Conservation (phyloP, 2,113 vertebrate genomes). For the Gavia stellata region DNA sequence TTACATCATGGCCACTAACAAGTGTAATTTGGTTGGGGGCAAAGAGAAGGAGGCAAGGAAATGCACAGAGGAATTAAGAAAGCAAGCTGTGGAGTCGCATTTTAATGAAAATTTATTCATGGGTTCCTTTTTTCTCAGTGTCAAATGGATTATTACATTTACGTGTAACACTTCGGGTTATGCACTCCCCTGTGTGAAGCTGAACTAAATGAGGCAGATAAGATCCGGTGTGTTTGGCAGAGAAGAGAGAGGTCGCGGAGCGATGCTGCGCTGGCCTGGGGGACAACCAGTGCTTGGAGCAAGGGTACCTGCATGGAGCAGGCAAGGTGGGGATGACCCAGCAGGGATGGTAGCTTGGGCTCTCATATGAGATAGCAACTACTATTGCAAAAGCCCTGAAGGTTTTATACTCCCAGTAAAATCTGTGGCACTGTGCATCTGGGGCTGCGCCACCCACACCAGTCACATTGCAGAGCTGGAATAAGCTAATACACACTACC, state of each 20-base stretch:
- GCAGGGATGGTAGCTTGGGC: not conserved
- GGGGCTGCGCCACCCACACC: not conserved
- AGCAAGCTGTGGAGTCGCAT: not conserved
- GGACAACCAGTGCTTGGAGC: not conserved
- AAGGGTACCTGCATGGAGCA: not conserved
- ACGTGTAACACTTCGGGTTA: not conserved
- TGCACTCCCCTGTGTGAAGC: not conserved
- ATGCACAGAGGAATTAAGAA: not conserved
- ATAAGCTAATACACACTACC: not conserved
- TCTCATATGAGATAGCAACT: not conserved
- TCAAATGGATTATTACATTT: slow-evolving; percentile 7
- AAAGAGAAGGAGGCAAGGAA: not conserved
- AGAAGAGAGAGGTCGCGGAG: not conserved
- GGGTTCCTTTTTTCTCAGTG: not conserved
- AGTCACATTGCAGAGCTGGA: not conserved
- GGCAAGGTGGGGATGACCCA: not conserved
- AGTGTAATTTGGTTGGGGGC: not conserved
- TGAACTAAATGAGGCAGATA: not conserved
- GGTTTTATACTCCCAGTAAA: not conserved
- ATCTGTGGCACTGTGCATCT: not conserved
- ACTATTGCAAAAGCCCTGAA: not conserved
- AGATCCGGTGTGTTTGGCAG: rapidly evolving
- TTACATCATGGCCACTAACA: not conserved
- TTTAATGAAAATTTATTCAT: slow-evolving; percentile 45
- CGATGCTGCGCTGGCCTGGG: not conserved